These are phyloP conservation scores for Xylophagus ater DNA, from an alignment of 2,888 invertebrate species.

Conservation along the genomic window DNA sequence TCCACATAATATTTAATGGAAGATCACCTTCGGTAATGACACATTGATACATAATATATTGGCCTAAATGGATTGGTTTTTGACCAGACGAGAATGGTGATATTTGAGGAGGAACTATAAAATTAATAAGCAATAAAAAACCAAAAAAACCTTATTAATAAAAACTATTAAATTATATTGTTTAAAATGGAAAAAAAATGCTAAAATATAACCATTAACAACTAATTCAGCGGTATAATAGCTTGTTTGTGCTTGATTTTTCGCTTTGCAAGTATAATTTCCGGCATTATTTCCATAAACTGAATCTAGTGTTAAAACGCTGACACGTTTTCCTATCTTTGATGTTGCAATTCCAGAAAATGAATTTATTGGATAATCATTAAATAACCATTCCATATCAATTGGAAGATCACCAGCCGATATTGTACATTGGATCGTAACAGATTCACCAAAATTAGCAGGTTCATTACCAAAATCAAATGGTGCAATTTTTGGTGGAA, in stretches of 20 bases:
- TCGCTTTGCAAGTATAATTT: conserved; percentile 46
- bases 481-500: conserved; percentile 40
- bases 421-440: conserved; percentile 51
- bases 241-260: conserved; percentile 44
- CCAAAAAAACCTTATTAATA: conserved; percentile 35
- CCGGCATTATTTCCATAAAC: conserved; percentile 47
- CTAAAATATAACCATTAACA: conserved; percentile 41
- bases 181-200: conserved; percentile 5
- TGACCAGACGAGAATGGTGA: conserved; percentile 46
- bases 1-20: conserved; percentile 54
- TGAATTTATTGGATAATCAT: conserved; percentile 52
- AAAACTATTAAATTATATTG: neutral
- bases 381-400: conserved; percentile 52
- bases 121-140: conserved; percentile 19
- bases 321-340: conserved; percentile 43
- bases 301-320: conserved; percentile 45
- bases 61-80: conserved; percentile 49
- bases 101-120: conserved; percentile 40
- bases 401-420: conserved; percentile 60
- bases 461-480: conserved; percentile 47
- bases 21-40: conserved; percentile 53
- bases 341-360: conserved; percentile 41
- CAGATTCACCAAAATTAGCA: conserved; percentile 52
- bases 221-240: conserved; percentile 42
- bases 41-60: conserved; percentile 49